Conservation (phyloP, 2,797 vertebrate genomes). For the Gymnocypris eckloni region DNA sequence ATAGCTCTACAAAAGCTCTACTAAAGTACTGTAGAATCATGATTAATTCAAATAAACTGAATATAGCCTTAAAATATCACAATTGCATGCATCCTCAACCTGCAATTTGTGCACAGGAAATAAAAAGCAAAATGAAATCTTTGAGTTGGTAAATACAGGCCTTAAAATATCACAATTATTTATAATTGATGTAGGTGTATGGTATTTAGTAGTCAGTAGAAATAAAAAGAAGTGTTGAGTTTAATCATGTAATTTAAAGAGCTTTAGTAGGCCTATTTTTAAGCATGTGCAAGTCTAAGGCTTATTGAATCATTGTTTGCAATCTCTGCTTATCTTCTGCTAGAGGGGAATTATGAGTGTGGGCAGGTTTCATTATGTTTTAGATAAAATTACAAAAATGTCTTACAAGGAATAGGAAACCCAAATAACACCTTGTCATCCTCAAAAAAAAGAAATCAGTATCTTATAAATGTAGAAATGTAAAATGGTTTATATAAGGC, state of each 20-base stretch:
- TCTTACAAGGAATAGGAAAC: not conserved
- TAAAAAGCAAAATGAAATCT: constrained; percentile 14
- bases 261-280: not conserved
- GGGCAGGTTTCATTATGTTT: not conserved
- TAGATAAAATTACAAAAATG: not conserved
- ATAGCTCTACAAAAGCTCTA: not conserved
- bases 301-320: constrained; percentile 18
- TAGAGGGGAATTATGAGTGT: constrained; percentile 1
- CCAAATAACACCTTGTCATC: not conserved
- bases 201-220: not conserved
- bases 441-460: not conserved
- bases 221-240: not conserved
- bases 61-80: constrained; percentile 3
- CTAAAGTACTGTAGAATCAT: constrained; percentile 15
- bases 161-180: not conserved
- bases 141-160: constrained; percentile 14
- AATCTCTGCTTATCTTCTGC: constrained; percentile 19
- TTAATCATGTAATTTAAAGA: not conserved
- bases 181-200: not conserved
- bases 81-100: not conserved
- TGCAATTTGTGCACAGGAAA: constrained; percentile 4
- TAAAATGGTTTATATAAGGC: not conserved
- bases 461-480: not conserved
- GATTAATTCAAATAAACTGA: not conserved
- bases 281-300: constrained; percentile 12